Percentiles rank a stretch among this genome's conserved stretches.
Evolutionary conservation across 2,888 invertebrate genomes (phyloP).

Genomic region (Zelleria hepariella): DNA sequence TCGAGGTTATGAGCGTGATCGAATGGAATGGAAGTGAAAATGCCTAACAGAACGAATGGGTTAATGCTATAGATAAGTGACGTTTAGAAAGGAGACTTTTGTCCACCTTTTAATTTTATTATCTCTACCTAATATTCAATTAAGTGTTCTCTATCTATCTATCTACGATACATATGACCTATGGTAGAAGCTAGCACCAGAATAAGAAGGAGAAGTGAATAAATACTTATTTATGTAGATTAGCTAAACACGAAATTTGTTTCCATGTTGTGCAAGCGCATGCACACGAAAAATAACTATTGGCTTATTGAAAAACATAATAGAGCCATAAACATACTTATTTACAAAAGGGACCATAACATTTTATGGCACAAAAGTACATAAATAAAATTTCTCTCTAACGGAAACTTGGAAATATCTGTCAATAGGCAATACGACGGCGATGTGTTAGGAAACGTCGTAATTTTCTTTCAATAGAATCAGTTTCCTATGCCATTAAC

Average conservation of each 20-base stretch:
- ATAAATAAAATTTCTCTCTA: background rate
- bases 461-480: background rate
- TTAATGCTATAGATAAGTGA: no score
- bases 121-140: no score
- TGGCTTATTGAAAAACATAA: background rate
- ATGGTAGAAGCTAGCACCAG: no score
- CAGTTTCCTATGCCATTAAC: background rate
- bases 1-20: no score
- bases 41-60: no score
- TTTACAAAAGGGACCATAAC: background rate
- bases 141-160: no score
- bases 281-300: background rate
- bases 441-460: background rate
- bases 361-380: background rate
- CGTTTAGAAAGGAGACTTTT: no score
- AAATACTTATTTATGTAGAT: no score
- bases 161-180: no score
- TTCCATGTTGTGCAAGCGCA: background rate
- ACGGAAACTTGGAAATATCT: background rate
- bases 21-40: no score
- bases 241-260: background rate
- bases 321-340: background rate
- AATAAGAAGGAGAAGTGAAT: no score
- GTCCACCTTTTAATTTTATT: no score
- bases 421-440: background rate